Evolutionary conservation across 2,888 invertebrate species (phyloP), one percentile per base, ranked within the genome.

Genomic region (Linnaemya tessellans): DNA sequence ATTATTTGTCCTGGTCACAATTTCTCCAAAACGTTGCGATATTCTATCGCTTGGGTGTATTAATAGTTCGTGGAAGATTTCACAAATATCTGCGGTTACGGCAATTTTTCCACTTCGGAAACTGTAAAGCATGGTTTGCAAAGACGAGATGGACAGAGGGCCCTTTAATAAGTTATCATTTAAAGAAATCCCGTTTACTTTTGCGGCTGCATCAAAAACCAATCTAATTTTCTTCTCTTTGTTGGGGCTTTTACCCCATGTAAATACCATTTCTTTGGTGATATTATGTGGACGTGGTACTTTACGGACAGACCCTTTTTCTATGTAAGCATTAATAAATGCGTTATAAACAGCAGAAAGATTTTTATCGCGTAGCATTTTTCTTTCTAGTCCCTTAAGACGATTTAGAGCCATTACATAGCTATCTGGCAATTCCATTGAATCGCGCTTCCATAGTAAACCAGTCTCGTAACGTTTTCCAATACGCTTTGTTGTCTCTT

Each of bases 201-300:
- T 88, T 0, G 89, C 89, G 4, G 89, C 90, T 5, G 90, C 90
- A 75, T 90, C 90, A 60, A 88, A 90, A 1, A 90, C 90, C 7
- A 90, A 56, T 41, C 90, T 86, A 9, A 89, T 35, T 74, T 89
- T 87, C 18, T 87, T 51, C 3, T 62, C 88, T 75, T 90, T 90
- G 25, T 89, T 89, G 0, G 87, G 87, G 49, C 90, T 90, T 8
- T 83, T 1, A 89, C 89, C 7, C 87, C 86, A 84, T 89, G 89
- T 15, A 89, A 58, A 75, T 89, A 90, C 89, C 89, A 89, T 9
- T 79, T 65, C 5, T n/a, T 84, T 5, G 35, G 7, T 11, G 22
- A 58, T 0, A 11, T 65, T 0, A 49, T 4, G 15, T 20, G 2
- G 3, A 65, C 35, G 35, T 11, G n/a, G 11, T 38, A 81, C 51